Evolutionary conservation across 2,888 invertebrate genomes (phyloP).

Genomic region (Epirrhoe alternata): DNA sequence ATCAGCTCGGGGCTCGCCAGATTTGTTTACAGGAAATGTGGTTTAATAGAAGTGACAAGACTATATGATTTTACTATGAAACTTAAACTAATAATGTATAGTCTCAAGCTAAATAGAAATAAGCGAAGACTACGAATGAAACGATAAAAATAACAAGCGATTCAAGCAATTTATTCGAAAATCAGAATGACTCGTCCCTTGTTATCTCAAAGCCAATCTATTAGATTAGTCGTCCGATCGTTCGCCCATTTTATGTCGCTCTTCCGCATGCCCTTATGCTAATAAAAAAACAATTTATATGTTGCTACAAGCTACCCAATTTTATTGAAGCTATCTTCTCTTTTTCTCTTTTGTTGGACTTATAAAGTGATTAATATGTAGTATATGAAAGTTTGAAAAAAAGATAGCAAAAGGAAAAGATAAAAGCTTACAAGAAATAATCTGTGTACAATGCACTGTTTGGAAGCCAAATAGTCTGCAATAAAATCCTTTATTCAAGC

Average conservation of each 20-base stretch:
- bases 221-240: conserved; percentile 50
- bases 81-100: not conserved
- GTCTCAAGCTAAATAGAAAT: not conserved
- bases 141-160: not conserved
- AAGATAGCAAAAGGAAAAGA: no score
- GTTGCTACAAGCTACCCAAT: conserved; percentile 10
- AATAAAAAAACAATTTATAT: conserved; percentile 47
- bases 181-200: conserved; percentile 55
- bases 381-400: no score
- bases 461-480: not conserved
- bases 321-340: not conserved
- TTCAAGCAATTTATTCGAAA: conserved; percentile 47
- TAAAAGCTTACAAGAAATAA: no score
- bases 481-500: not conserved
- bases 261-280: conserved; percentile 43
- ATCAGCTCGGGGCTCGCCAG: conserved; percentile 24
- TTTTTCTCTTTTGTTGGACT: not conserved
- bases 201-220: conserved; percentile 51
- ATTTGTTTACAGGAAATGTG: conserved; percentile 19
- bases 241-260: conserved; percentile 50
- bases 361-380: not conserved
- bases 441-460: not conserved
- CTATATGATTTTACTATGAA: not conserved
- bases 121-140: not conserved
- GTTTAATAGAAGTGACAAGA: conserved; percentile 10